These are phyloP conservation scores for Stenodema calcarata DNA, from an alignment of 2,888 invertebrate species.

Conservation along the genomic window DNA sequence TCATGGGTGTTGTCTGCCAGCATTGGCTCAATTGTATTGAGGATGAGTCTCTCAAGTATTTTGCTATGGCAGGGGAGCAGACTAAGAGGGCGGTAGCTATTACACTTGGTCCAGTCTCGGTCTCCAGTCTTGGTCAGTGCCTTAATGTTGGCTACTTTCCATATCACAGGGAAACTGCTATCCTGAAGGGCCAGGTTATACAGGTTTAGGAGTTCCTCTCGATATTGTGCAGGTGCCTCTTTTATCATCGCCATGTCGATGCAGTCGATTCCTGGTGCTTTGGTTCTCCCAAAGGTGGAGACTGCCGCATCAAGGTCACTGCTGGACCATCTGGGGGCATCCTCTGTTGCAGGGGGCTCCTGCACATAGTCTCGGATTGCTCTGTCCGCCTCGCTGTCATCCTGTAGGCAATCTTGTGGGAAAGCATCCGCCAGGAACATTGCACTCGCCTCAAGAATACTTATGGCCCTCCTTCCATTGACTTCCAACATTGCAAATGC, in stretches of 20 bases:
- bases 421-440: background rate
- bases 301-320: background rate
- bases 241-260: slow-evolving; percentile 3
- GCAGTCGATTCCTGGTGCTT: background rate
- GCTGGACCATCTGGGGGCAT: background rate
- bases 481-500: background rate
- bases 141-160: background rate
- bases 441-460: background rate
- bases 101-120: background rate
- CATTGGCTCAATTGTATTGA: background rate
- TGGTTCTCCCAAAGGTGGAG: background rate
- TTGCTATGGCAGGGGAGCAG: background rate
- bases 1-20: background rate
- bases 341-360: background rate
- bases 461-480: background rate
- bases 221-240: background rate
- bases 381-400: background rate
- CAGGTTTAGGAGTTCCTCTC: background rate
- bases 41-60: background rate
- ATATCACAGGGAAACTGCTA: background rate
- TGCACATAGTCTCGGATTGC: background rate
- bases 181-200: background rate
- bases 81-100: background rate
- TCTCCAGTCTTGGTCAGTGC: background rate
- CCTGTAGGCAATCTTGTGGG: background rate